Percentiles rank a stretch among this genome's conserved stretches.
phyloP scores from a whole-genome alignment of 1,140 invertebrate genomes.

The Atopsyche davidsoni region DNA sequence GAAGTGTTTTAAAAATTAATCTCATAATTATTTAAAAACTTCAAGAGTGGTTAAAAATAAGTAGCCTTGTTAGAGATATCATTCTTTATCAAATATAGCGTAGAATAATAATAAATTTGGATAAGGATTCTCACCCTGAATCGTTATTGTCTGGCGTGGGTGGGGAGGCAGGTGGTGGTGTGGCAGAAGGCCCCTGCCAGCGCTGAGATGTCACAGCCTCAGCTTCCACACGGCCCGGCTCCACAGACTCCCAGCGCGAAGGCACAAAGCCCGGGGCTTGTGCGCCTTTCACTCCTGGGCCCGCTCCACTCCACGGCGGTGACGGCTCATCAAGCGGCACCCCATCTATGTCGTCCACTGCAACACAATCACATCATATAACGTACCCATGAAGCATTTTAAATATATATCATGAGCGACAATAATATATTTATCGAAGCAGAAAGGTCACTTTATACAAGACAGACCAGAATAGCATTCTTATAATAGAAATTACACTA shows the following conservation, averaged over 20 bases:
- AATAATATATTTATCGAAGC: too few relatives aligned
- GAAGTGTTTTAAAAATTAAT: too few relatives aligned
- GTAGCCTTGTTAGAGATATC: too few relatives aligned
- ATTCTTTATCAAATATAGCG: too few relatives aligned
- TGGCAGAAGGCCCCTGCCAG: slow-evolving; percentile 59
- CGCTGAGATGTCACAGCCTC: slow-evolving; percentile 86
- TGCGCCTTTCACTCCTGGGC: slow-evolving; percentile 20
- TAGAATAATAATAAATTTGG: background rate
- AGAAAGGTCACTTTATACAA: too few relatives aligned
- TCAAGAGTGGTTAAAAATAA: too few relatives aligned
- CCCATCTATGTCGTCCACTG: slow-evolving; percentile 77
- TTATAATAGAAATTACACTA: too few relatives aligned
- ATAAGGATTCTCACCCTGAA: slow-evolving; percentile 26
- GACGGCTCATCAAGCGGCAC: slow-evolving; percentile 57
- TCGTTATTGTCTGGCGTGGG: slow-evolving; percentile 27
- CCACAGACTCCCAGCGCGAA: slow-evolving; percentile 94
- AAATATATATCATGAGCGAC: too few relatives aligned
- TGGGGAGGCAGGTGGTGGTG: slow-evolving; percentile 16
- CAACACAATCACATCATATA: slow-evolving; percentile 45
- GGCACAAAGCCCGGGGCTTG: slow-evolving; percentile 65
- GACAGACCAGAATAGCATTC: too few relatives aligned
- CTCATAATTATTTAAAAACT: too few relatives aligned
- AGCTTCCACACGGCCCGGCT: slow-evolving; percentile 73
- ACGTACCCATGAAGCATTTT: too few relatives aligned
- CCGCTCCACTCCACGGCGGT: too few relatives aligned